Conservation (phyloP, 2,113 vertebrate genomes). For the Kryptolebias marmoratus region DNA sequence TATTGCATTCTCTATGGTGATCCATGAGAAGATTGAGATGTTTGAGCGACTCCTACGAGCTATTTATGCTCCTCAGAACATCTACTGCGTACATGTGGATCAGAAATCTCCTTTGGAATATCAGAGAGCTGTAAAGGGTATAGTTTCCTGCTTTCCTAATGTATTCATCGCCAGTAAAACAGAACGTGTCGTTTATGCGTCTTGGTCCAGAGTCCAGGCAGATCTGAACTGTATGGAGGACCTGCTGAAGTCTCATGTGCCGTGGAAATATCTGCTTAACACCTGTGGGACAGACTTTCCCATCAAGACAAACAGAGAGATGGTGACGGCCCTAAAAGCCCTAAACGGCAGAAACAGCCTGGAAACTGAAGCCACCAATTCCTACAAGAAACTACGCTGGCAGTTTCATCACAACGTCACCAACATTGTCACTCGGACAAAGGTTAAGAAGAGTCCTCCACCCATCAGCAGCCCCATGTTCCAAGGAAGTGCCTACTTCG, state of each 20-base stretch:
- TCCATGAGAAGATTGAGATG: conserved; percentile 92
- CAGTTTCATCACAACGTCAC: conserved; percentile 76
- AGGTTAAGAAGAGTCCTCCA: conserved; percentile 73
- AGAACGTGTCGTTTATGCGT: conserved; percentile 86
- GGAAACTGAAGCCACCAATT: conserved; percentile 82
- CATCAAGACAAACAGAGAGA: conserved; percentile 92
- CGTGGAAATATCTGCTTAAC: conserved; percentile 90
- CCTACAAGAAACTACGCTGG: conserved; percentile 82
- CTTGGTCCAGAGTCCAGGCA: conserved; percentile 92
- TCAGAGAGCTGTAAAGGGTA: conserved; percentile 79
- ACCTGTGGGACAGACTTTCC: conserved; percentile 93
- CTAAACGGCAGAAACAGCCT: conserved; percentile 87
- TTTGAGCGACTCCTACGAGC: conserved; percentile 89
- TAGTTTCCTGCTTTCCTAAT: conserved; percentile 87
- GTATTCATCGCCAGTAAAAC: conserved; percentile 88
- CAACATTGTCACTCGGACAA: conserved; percentile 35
- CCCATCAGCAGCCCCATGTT: conserved; percentile 85
- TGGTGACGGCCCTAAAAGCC: conserved; percentile 79
- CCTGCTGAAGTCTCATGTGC: conserved; percentile 78
- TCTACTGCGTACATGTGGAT: conserved; percentile 92
- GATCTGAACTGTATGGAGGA: conserved; percentile 94
- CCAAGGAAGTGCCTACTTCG: conserved; percentile 87
- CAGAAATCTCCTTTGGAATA: conserved; percentile 80
- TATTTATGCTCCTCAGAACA: conserved; percentile 88
- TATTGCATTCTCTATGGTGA: conserved; percentile 91